Evolutionary conservation across 1,140 invertebrate species (phyloP), one percentile per base, ranked within the genome.

Genomic region (Eurytemora carolleeae): DNA sequence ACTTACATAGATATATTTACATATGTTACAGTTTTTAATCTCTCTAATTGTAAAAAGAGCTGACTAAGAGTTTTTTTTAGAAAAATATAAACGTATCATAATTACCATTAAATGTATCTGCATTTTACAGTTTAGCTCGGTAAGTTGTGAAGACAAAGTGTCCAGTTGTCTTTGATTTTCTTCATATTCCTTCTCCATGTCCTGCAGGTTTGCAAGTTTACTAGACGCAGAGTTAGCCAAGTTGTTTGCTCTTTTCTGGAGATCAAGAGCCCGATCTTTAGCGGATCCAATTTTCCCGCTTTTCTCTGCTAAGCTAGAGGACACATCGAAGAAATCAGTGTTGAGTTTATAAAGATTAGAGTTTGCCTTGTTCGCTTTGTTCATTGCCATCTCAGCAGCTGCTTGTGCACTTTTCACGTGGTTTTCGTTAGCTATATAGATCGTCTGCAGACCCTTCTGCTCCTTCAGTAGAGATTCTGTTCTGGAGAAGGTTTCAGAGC

Each of bases 161-260:
- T 66, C 67, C 55, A 78, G 65, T n/a, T 65, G 67, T 19, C 69
- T 66, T 64, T 78, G 74, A 68, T 77, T 74, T 23, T 71, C 67
- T 24, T 65, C 67, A 63, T 77, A 76, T 53, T 75, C 72, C 23
- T 67, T 68, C 64, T 78, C 73, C 66, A 78, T 75, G 66, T 73
- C 78, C 69, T 80, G 75, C 17, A 90, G 72, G 64, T 85, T 78
- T 65, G 81, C 81, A 12, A 86, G 73, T 69, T 87, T 86, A 15
- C 75, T 78, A 65, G 80, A 79, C 0, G 84, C 85, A 64, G 83
- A 82, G 60, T 81, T 80, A 0, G 84, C 85, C 0, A 91, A 71
- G 64, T 81, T 79, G 55, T 80, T 83, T 1, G 87, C 86, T 63
- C 80, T 74, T 63, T 83, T 79, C 23, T 86, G 74, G 20, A 93